Evolutionary conservation across 2,888 invertebrate genomes (phyloP).

Genomic region (Trichacis sp.): DNA sequence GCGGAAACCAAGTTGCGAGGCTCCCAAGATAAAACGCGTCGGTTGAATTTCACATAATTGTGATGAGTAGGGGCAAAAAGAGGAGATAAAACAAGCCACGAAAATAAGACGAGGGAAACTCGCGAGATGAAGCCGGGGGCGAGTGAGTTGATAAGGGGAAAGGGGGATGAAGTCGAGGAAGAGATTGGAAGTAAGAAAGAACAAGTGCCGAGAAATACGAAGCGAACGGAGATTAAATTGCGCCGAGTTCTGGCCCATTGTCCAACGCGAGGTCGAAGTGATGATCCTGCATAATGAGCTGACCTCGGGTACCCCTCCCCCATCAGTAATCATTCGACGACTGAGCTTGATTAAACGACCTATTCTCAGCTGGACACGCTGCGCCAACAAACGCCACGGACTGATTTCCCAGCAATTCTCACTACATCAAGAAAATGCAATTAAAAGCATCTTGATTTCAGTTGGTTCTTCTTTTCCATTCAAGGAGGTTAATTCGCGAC

Average conservation of each 20-base stretch:
- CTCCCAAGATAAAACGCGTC: slow-evolving; percentile 20
- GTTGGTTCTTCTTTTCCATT: too few species aligned
- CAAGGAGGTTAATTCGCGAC: too few species aligned
- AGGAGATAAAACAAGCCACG: neutral
- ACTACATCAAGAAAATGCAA: too few species aligned
- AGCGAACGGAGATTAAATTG: slow-evolving; percentile 29
- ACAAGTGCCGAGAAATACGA: slow-evolving; percentile 16
- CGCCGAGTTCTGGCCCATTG: slow-evolving; percentile 31
- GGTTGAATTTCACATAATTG: slow-evolving; percentile 27
- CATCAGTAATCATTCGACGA: slow-evolving; percentile 28
- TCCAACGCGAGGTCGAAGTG: slow-evolving; percentile 12
- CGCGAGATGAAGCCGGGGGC: neutral
- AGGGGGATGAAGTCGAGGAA: slow-evolving; percentile 1
- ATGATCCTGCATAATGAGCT: slow-evolving; percentile 15
- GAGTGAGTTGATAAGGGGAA: slow-evolving; percentile 4
- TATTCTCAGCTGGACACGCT: slow-evolving; percentile 9
- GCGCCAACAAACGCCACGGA: slow-evolving; percentile 20
- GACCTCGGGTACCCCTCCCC: slow-evolving; percentile 10
- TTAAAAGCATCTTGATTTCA: too few species aligned
- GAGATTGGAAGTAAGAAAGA: slow-evolving; percentile 1
- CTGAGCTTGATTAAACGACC: slow-evolving; percentile 26
- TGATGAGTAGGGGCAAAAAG: slow-evolving; percentile 15
- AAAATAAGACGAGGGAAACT: slow-evolving; percentile 13
- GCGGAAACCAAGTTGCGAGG: slow-evolving; percentile 8
- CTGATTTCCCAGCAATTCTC: neutral